Evolutionary conservation across 2,797 vertebrate genomes (phyloP).

Genomic region (Calcarius lapponicus): DNA sequence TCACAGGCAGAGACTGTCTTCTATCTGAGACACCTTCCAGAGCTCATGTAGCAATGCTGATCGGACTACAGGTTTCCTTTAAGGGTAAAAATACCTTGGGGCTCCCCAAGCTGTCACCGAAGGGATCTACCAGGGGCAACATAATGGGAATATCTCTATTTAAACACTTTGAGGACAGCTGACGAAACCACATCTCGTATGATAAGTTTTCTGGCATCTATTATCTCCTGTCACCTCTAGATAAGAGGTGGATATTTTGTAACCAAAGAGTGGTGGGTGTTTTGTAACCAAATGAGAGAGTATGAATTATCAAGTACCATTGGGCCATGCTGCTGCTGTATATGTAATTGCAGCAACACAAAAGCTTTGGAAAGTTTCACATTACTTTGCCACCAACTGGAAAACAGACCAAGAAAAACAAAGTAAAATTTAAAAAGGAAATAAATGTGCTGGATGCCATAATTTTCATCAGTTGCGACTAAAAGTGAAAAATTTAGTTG

Average conservation of each 20-base stretch:
- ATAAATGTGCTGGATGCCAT: neutral
- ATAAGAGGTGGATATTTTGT: neutral
- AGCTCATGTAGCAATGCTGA: rapidly evolving
- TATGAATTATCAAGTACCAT: neutral
- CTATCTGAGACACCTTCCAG: neutral
- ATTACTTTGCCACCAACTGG: neutral
- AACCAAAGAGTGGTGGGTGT: neutral
- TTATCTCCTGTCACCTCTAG: neutral
- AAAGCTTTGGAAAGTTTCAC: neutral
- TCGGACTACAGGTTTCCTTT: neutral
- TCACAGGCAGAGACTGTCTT: neutral
- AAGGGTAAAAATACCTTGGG: neutral
- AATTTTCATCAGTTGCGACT: neutral
- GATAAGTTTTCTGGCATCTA: neutral
- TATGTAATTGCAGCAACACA: neutral
- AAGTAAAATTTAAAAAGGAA: neutral
- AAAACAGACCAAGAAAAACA: neutral
- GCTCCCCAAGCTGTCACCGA: neutral
- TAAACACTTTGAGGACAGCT: neutral
- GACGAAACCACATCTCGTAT: rapidly evolving
- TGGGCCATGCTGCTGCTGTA: neutral
- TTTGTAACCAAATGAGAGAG: neutral
- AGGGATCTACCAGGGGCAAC: neutral
- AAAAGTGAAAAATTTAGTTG: neutral
- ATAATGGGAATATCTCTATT: neutral